Conservation (phyloP, 2,888 invertebrate genomes). For the Phengaris alcon region DNA sequence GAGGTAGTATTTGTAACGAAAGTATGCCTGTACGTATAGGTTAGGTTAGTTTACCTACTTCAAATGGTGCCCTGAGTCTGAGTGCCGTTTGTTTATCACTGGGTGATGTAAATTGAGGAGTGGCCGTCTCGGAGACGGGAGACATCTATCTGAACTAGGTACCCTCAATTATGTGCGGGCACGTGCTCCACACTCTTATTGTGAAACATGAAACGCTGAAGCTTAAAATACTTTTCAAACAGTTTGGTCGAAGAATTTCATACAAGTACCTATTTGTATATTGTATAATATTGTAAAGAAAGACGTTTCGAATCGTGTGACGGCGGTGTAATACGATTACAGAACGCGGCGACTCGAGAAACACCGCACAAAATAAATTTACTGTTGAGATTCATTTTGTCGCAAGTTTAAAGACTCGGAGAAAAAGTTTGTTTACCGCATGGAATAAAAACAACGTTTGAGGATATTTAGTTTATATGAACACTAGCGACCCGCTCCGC, state of each 20-base stretch:
- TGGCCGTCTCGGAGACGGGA: background rate
- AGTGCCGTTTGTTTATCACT: background rate
- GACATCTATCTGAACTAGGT: background rate
- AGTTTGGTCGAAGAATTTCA: background rate
- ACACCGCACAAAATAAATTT: background rate
- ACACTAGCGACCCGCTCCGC: too few species aligned
- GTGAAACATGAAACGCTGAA: background rate
- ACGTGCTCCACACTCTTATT: background rate
- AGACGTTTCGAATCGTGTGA: background rate
- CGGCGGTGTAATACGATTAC: background rate
- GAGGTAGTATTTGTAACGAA: background rate
- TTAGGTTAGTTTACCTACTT: too few species aligned
- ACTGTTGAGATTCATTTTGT: slow-evolving; percentile 3
- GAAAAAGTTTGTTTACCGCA: background rate
- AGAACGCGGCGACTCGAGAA: background rate
- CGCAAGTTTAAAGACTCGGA: background rate
- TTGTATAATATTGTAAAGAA: background rate
- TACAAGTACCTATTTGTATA: background rate
- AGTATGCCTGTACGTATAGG: background rate
- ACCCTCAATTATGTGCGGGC: background rate
- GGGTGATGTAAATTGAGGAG: background rate
- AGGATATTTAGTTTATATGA: background rate
- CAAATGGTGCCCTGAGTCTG: background rate
- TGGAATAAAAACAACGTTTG: background rate
- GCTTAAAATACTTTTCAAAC: background rate